Base-by-base conservation (phyloP, 1,140 invertebrate genomes). In the Temnothorax nylanderi region DNA sequence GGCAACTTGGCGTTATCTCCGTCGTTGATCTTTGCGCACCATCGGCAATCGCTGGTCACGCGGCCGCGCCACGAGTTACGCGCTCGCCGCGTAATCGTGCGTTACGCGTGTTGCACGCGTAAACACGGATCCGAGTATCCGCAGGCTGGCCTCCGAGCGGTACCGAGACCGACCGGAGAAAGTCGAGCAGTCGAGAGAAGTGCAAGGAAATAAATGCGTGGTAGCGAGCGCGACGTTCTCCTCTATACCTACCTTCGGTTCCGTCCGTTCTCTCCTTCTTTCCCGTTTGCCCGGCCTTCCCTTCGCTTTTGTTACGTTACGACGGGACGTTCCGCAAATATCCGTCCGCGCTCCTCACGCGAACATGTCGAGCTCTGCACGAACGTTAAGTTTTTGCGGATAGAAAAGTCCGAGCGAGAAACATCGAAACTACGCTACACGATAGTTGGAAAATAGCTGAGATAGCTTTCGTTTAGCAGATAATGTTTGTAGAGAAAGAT, bases 141-240 rank as follows among this genome's bases (percentile, higher is more conserved):
- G 56, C 58, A 13, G 54, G 34, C n/a, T 76, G 32, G 51, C 54
- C 37, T 32, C 34, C 54, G 74, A 60, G 37, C 21, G 54, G 37
- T 18, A 58, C 6, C 69, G 86, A 58, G 51, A 58, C 65, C 54
- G 67, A 51, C 21, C 74, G 80, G 89, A 89, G 90, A 91, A 91
- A 91, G 90, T 90, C 78, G 76, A 89, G 75, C 64, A 74, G n/a
- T 2, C 80, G 64, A 32, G 65, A 69, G 51, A 86, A 69, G 75
- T 54, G 84, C 76, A 86, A 86, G 51, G 62, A 41, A 78, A 86
- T 44, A 34, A 51, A 65, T 18, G 21, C 37, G 37, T 34, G 62
- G 77, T 71, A 71, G 47, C 32, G 56, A 16, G 56, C 72, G 13
- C 26, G 16, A 47, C 41, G 34, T 54, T 51, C 47, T 51, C 41